These are phyloP conservation scores for Callyntrura guangdongensis DNA, from an alignment of 2,888 invertebrate genomes.

Conservation along the genomic window DNA sequence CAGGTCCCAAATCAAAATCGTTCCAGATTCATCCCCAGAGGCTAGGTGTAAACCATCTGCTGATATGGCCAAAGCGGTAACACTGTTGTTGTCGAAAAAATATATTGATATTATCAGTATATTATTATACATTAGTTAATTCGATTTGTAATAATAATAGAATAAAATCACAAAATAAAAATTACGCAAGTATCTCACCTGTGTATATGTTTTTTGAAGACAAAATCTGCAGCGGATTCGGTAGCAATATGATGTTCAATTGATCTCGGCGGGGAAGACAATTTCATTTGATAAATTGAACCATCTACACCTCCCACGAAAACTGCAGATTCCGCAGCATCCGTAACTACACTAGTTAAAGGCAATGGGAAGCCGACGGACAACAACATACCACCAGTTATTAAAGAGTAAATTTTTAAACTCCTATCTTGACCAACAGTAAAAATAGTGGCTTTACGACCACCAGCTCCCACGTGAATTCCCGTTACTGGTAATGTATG, in stretches of 20 bases:
- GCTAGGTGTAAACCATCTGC: slow-evolving; percentile 90
- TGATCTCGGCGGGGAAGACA: slow-evolving; percentile 90
- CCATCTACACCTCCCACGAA: slow-evolving; percentile 92
- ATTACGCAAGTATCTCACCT: too few relatives aligned
- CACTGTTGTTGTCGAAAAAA: slow-evolving; percentile 85
- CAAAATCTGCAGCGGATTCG: slow-evolving; percentile 86
- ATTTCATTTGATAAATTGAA: slow-evolving; percentile 89
- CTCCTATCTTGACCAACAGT: slow-evolving; percentile 94
- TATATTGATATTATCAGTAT: slow-evolving; percentile 5
- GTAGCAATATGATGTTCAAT: slow-evolving; percentile 89
- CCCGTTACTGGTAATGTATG: slow-evolving; percentile 94
- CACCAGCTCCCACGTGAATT: slow-evolving; percentile 91
- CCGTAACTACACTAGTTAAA: slow-evolving; percentile 90
- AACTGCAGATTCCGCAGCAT: slow-evolving; percentile 90
- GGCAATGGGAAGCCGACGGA: slow-evolving; percentile 91
- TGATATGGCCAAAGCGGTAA: slow-evolving; percentile 91
- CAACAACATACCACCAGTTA: slow-evolving; percentile 90
- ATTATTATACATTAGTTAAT: too few relatives aligned
- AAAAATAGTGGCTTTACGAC: slow-evolving; percentile 90
- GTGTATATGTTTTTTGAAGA: slow-evolving; percentile 90
- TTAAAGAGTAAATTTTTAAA: slow-evolving; percentile 92
- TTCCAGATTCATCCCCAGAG: slow-evolving; percentile 92
- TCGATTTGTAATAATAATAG: too few relatives aligned
- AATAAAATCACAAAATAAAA: too few relatives aligned
- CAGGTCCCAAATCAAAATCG: slow-evolving; percentile 93